These are phyloP conservation scores for Melinopterus prodromus DNA, from an alignment of 2,888 invertebrate genomes.

Conservation along the genomic window DNA sequence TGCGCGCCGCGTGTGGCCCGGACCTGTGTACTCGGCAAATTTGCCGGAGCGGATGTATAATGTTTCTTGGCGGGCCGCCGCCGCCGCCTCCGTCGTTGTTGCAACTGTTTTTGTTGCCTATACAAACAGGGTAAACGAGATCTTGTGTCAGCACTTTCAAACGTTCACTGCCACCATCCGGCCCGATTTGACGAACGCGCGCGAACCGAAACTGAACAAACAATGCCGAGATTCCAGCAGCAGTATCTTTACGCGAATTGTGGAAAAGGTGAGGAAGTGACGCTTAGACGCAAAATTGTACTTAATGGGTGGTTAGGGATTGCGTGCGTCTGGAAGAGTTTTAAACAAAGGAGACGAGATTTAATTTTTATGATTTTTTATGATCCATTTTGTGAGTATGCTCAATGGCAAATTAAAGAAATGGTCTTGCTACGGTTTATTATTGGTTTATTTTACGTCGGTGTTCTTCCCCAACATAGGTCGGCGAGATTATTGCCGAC, in stretches of 20 bases:
- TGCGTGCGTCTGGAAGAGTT: neutral
- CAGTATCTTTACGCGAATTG: neutral
- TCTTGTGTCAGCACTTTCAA: conserved; percentile 31
- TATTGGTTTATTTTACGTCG: too few species aligned
- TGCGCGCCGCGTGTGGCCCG: neutral
- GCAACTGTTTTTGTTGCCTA: conserved; percentile 44
- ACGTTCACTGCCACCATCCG: conserved; percentile 10
- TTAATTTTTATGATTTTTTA: too few species aligned
- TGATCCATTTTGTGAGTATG: too few species aligned
- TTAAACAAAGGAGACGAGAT: neutral
- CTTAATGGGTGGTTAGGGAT: neutral
- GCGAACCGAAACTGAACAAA: too few species aligned
- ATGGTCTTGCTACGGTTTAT: too few species aligned
- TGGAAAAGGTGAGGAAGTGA: neutral
- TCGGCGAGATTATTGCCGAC: too few species aligned
- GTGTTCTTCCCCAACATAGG: too few species aligned
- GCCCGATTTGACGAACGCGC: neutral
- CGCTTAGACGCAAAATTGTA: neutral
- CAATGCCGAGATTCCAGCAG: too few species aligned
- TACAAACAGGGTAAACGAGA: conserved; percentile 41
- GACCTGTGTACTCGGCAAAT: conserved; percentile 31
- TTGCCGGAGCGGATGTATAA: conserved; percentile 34
- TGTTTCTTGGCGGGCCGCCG: conserved; percentile 10
- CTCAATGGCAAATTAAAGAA: too few species aligned
- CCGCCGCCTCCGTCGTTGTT: neutral